Conservation (phyloP, 1,140 invertebrate genomes). For the Drosophila pallidifrons region DNA sequence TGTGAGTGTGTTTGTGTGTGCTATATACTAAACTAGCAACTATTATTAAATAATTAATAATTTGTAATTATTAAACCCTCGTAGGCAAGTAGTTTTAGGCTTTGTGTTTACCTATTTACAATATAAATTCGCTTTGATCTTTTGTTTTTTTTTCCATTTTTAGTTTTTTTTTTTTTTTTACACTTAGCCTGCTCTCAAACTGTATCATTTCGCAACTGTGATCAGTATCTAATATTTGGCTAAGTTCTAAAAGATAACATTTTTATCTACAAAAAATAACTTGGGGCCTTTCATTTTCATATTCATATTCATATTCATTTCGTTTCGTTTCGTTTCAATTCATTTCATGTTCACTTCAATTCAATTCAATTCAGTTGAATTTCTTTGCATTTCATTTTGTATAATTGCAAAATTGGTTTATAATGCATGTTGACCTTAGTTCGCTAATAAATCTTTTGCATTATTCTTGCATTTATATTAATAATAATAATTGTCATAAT, state of each 20-base stretch:
- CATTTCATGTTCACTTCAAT: constrained; percentile 22
- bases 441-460: constrained; percentile 74
- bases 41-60: constrained; percentile 64
- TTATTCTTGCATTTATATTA: constrained; percentile 49
- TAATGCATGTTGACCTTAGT: constrained; percentile 68
- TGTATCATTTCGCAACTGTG: constrained; percentile 37
- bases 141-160: constrained; percentile 72
- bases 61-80: constrained; percentile 68
- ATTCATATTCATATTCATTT: constrained; percentile 5
- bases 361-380: constrained; percentile 16
- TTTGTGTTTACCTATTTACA: constrained; percentile 69
- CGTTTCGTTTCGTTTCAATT: constrained; percentile 35
- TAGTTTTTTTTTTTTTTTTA: constrained; percentile 59
- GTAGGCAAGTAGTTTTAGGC: constrained; percentile 51
- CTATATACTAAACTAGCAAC: constrained; percentile 72
- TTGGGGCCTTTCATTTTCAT: constrained; percentile 43
- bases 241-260: constrained; percentile 81
- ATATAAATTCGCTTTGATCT: constrained; percentile 81
- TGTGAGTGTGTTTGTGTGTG: constrained; percentile 47
- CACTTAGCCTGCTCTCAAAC: constrained; percentile 65
- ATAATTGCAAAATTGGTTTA: constrained; percentile 75
- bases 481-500: constrained; percentile 80
- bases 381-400: constrained; percentile 38
- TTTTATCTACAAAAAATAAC: constrained; percentile 83
- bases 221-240: constrained; percentile 78